Conservation (phyloP, 1,140 invertebrate species). For the Portunus trituberculatus region DNA sequence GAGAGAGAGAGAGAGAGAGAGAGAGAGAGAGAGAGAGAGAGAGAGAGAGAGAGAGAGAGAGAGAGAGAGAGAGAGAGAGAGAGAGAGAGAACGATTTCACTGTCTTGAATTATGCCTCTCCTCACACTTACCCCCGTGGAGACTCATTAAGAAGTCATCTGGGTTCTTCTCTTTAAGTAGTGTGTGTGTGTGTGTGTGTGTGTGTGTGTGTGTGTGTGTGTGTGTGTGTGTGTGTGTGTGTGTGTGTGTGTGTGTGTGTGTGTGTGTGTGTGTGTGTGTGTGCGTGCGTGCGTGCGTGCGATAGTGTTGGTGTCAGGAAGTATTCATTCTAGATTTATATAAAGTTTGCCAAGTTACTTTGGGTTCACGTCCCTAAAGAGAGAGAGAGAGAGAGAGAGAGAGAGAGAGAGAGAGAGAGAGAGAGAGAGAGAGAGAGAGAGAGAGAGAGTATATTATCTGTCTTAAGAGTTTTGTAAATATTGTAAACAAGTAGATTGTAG, state of each 20-base stretch:
- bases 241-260: conserved; percentile 41
- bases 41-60: background rate
- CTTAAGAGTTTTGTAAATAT: too few relatives aligned
- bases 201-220: conserved; percentile 48
- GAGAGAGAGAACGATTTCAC: too few relatives aligned
- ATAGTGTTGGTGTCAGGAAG: background rate
- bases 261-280: background rate
- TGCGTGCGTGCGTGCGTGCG: background rate
- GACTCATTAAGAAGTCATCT: background rate
- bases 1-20: background rate
- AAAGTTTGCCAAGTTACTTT: too few relatives aligned
- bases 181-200: conserved; percentile 36
- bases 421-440: background rate
- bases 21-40: background rate
- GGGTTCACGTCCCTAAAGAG: too few relatives aligned
- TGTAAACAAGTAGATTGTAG: too few relatives aligned
- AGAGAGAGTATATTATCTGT: too few relatives aligned
- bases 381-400: too few relatives aligned
- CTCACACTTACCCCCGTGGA: background rate
- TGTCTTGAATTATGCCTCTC: background rate
- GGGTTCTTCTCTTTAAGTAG: background rate
- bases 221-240: conserved; percentile 50
- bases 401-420: too few relatives aligned
- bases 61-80: too few relatives aligned
- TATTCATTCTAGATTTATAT: too few relatives aligned